Percentiles rank a stretch among this genome's conserved stretches.
Conservation (phyloP, 2,797 vertebrate genomes). For the Macrochelys suwanniensis region DNA sequence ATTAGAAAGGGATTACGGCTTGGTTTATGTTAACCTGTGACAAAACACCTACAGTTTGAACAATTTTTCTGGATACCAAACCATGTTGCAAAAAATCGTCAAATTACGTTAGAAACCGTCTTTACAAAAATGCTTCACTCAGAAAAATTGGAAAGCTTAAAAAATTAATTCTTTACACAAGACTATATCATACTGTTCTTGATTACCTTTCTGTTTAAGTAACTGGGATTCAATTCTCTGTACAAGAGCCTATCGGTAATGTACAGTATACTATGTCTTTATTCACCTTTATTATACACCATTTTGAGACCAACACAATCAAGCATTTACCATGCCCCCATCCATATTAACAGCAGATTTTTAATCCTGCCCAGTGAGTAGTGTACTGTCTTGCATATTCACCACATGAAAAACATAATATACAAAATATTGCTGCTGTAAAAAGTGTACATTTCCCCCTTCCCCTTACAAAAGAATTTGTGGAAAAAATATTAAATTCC, state of each 20-base stretch:
- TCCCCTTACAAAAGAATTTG: conserved; percentile 84
- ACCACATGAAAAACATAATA: conserved; percentile 84
- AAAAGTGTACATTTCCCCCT: conserved; percentile 84
- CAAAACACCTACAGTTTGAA: conserved; percentile 68
- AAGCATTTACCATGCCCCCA: conserved; percentile 62
- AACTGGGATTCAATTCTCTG: conserved; percentile 69
- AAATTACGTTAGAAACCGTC: conserved; percentile 80
- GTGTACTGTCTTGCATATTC: conserved; percentile 83
- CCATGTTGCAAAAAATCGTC: conserved; percentile 67
- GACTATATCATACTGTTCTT: conserved; percentile 72
- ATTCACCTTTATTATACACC: conserved; percentile 69
- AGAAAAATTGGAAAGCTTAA: conserved; percentile 79
- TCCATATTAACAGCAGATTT: conserved; percentile 69
- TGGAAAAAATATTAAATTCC: conserved; percentile 86
- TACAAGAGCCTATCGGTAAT: conserved; percentile 50
- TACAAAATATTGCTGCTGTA: conserved; percentile 88
- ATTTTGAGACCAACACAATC: conserved; percentile 61
- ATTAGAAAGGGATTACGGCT: conserved; percentile 76
- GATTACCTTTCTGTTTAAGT: conserved; percentile 70
- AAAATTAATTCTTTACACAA: conserved; percentile 79
- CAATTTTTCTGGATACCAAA: conserved; percentile 72
- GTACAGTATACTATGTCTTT: conserved; percentile 59
- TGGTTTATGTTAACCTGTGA: conserved; percentile 73
- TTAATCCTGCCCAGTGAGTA: conserved; percentile 71
- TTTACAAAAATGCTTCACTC: conserved; percentile 82